A percentile compares a stretch with the other conserved stretches of the same genome.
Conservation (phyloP, 2,888 invertebrate species). For the Sphinx pinastri region DNA sequence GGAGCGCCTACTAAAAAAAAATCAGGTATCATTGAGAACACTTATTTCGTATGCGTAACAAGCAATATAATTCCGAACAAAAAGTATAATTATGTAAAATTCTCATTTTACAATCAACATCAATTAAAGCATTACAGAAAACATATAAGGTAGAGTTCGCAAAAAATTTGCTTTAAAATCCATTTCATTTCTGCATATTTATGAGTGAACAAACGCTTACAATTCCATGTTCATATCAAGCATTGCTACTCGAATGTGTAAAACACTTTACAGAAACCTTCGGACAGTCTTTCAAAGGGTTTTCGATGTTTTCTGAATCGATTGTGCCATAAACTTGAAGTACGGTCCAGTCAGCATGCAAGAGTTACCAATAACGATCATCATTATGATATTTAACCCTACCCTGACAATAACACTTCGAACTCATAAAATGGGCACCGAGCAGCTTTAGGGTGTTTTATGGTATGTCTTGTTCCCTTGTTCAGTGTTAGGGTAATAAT, state of each 20-base stretch:
- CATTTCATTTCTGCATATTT: no score
- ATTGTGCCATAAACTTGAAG: constrained; percentile 41
- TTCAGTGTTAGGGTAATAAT: not conserved
- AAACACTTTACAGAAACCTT: constrained; percentile 11
- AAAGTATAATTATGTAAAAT: no score
- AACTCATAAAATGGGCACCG: constrained; percentile 4
- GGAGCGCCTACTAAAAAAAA: no score
- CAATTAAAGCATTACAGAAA: no score
- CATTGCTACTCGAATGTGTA: not conserved
- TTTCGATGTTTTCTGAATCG: constrained; percentile 35
- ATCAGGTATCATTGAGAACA: no score
- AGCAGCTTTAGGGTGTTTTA: constrained; percentile 12
- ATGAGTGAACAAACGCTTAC: not conserved
- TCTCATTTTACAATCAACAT: no score
- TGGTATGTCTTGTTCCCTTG: not conserved
- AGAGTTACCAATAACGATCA: constrained; percentile 37
- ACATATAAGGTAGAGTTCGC: no score
- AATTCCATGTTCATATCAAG: not conserved
- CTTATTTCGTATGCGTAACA: no score
- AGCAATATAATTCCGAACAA: no score
- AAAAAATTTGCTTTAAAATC: no score
- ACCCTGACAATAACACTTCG: constrained; percentile 18
- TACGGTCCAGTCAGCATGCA: constrained; percentile 32
- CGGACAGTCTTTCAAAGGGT: constrained; percentile 32
- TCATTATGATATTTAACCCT: constrained; percentile 36